A percentile compares a stretch with the other conserved stretches of the same genome.
These are phyloP conservation scores for Epicampocera succincta DNA, from an alignment of 2,888 invertebrate species.

Conservation along the genomic window DNA sequence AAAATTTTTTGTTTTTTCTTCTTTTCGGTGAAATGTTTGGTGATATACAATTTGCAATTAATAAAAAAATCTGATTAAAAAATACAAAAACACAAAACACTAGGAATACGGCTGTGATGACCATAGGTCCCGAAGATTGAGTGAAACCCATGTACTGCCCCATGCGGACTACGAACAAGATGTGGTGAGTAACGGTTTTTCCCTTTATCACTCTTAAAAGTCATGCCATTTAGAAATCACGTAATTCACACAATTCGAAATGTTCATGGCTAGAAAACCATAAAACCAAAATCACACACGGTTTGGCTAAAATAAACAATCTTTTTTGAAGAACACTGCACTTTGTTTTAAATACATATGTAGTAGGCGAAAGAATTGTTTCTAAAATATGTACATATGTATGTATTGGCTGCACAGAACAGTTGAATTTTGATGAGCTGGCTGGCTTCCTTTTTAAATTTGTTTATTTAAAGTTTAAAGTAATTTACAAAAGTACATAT, in stretches of 20 bases:
- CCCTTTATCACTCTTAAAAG: neutral
- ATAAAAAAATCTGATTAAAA: neutral
- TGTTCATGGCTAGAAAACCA: too few species aligned
- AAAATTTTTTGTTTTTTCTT: slow-evolving; percentile 49
- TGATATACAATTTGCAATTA: slow-evolving; percentile 36
- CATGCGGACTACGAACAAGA: slow-evolving; percentile 81
- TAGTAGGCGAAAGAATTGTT: too few species aligned
- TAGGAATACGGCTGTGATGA: slow-evolving; percentile 82
- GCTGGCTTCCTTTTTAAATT: too few species aligned
- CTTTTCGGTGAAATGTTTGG: slow-evolving; percentile 49
- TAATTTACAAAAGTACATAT: neutral
- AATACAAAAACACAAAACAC: slow-evolving; percentile 49
- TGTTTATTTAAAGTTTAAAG: neutral
- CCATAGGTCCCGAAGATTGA: slow-evolving; percentile 81
- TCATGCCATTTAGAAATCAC: too few species aligned
- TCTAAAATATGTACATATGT: too few species aligned
- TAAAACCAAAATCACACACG: too few species aligned
- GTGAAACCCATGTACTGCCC: slow-evolving; percentile 81
- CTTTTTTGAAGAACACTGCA: too few species aligned
- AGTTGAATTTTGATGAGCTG: too few species aligned
- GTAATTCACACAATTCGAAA: too few species aligned
- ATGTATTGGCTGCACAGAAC: too few species aligned
- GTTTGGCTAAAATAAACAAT: too few species aligned
- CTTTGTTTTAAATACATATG: too few species aligned
- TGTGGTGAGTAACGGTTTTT: slow-evolving; percentile 79